Percentiles rank a stretch among this genome's conserved stretches.
Evolutionary conservation across 1,140 invertebrate genomes (phyloP).

Genomic region (Bradysia coprophila): DNA sequence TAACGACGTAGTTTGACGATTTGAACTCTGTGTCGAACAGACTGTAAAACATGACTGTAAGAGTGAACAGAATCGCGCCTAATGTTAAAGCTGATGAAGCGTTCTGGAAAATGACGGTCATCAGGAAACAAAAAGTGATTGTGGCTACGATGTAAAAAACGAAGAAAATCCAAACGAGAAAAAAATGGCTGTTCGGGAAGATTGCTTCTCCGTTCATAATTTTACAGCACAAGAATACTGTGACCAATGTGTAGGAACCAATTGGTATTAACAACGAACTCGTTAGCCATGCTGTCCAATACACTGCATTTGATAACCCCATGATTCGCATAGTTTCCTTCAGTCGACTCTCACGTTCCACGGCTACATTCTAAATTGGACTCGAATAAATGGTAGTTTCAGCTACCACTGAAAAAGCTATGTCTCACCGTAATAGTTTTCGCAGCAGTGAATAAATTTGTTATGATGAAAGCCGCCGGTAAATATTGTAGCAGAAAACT

Average conservation of each 20-base stretch:
- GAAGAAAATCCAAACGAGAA: constrained; percentile 32
- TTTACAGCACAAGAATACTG: too few relatives aligned
- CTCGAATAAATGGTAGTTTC: too few relatives aligned
- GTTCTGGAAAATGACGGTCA: constrained; percentile 42
- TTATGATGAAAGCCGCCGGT: too few relatives aligned
- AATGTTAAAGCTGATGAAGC: constrained; percentile 26
- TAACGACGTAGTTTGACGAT: not conserved
- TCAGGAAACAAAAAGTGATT: constrained; percentile 39
- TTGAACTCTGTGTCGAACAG: not conserved
- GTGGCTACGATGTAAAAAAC: constrained; percentile 27
- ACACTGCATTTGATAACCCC: constrained; percentile 63
- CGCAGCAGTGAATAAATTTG: too few relatives aligned
- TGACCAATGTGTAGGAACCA: too few relatives aligned
- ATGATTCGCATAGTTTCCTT: constrained; percentile 80
- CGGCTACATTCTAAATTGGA: constrained; percentile 34
- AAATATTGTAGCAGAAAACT: too few relatives aligned
- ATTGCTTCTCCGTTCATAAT: constrained; percentile 13
- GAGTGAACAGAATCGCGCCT: not conserved
- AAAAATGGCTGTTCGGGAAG: constrained; percentile 17
- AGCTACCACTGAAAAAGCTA: too few relatives aligned
- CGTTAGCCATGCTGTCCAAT: constrained; percentile 70
- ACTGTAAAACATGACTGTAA: not conserved
- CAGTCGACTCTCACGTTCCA: constrained; percentile 40
- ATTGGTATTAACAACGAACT: constrained; percentile 54
- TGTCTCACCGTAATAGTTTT: too few relatives aligned